phyloP scores from a whole-genome alignment of 2,113 vertebrate species.

The Calypte anna region DNA sequence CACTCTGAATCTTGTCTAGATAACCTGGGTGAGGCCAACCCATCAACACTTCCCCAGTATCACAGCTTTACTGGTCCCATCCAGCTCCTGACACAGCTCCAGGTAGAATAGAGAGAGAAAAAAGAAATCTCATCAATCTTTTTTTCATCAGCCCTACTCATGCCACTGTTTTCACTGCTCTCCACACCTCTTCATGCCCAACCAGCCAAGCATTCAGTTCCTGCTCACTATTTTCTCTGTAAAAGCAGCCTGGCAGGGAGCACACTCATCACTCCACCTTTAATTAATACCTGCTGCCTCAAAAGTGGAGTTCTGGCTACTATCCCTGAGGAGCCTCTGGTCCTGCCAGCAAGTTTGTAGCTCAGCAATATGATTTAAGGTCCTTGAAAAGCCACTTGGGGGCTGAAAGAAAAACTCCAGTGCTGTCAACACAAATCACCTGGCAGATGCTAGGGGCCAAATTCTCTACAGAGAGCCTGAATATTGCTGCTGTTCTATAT shows the following conservation, averaged over 20 bases:
- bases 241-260: neutral
- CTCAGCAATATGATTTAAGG: neutral
- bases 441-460: neutral
- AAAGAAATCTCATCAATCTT: neutral
- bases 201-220: neutral
- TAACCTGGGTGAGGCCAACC: neutral
- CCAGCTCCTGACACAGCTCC: neutral
- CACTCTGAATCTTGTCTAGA: neutral
- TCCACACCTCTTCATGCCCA: neutral
- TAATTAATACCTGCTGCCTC: neutral
- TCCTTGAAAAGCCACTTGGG: neutral
- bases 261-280: neutral
- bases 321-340: neutral
- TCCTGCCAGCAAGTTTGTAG: neutral
- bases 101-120: neutral
- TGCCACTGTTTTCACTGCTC: neutral
- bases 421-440: neutral
- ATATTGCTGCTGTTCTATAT: neutral
- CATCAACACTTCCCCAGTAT: neutral
- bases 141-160: neutral
- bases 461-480: neutral
- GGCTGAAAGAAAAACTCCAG: neutral
- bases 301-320: neutral
- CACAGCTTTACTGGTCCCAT: neutral
- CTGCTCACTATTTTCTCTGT: neutral